A percentile compares a stretch with the other conserved stretches of the same genome.
These are phyloP conservation scores for Danio albolineatus DNA, from an alignment of 2,797 vertebrate species.

Conservation along the genomic window DNA sequence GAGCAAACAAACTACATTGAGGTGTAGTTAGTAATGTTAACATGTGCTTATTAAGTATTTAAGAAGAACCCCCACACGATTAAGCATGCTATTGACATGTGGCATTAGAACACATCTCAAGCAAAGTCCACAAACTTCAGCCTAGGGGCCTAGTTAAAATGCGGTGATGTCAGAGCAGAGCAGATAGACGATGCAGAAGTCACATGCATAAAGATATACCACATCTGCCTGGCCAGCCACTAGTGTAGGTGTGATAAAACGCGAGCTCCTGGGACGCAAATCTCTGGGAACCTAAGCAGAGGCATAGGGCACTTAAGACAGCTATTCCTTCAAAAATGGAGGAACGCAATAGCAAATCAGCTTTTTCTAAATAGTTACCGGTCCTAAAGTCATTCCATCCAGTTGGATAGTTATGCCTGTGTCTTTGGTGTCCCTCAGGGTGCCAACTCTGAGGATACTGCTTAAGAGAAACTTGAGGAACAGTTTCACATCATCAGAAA, in stretches of 20 bases:
- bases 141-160: conserved; percentile 56
- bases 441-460: conserved; percentile 71
- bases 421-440: conserved; percentile 66
- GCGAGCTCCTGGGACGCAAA: conserved; percentile 77
- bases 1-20: neutral
- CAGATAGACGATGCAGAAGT: conserved; percentile 46
- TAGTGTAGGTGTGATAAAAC: conserved; percentile 80
- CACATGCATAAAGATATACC: conserved; percentile 80
- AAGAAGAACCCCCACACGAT: conserved; percentile 31
- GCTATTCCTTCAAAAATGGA: conserved; percentile 35
- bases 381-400: conserved; percentile 74
- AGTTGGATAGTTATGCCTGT: conserved; percentile 68
- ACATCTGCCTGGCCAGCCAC: conserved; percentile 78
- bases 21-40: conserved; percentile 24
- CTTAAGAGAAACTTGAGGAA: conserved; percentile 66
- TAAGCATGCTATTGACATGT: conserved; percentile 69
- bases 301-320: conserved; percentile 71
- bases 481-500: conserved; percentile 37
- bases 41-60: neutral
- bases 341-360: conserved; percentile 60
- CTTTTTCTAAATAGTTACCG: conserved; percentile 71
- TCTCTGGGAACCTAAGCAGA: conserved; percentile 83
- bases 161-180: conserved; percentile 51
- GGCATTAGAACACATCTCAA: conserved; percentile 44
- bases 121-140: conserved; percentile 26